A percentile compares a stretch with the other conserved stretches of the same genome.
phyloP scores from a whole-genome alignment of 2,797 vertebrate genomes.

The Sarcophilus harrisii region DNA sequence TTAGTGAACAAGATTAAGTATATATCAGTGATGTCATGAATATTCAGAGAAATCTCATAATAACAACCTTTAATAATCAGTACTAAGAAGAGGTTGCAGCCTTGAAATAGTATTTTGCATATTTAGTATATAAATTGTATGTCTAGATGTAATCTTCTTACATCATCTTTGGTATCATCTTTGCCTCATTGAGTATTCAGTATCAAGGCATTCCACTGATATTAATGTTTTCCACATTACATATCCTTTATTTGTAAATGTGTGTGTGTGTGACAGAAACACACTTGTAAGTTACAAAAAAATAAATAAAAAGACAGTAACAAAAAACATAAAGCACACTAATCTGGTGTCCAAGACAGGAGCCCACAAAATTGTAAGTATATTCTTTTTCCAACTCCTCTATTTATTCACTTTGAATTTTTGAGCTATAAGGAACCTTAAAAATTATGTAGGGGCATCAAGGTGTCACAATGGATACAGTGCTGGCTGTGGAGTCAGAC shows the following conservation, averaged over 20 bases:
- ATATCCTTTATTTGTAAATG: slow-evolving; percentile 39
- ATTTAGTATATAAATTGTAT: background rate
- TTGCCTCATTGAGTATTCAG: slow-evolving; percentile 36
- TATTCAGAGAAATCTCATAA: background rate
- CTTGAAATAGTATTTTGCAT: slow-evolving; percentile 11
- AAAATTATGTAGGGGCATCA: background rate
- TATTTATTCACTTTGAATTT: background rate
- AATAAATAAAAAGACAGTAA: slow-evolving; percentile 46
- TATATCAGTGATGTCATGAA: background rate
- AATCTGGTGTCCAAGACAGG: slow-evolving; percentile 39
- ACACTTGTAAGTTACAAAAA: slow-evolving; percentile 41
- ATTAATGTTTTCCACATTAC: slow-evolving; percentile 49
- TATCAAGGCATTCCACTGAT: slow-evolving; percentile 37
- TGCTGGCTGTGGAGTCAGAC: too few species aligned
- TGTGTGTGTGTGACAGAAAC: slow-evolving; percentile 1
- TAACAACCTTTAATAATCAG: background rate
- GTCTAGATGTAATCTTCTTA: background rate
- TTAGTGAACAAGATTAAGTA: background rate
- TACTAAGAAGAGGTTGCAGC: background rate
- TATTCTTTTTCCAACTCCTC: background rate
- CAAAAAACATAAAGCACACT: slow-evolving; percentile 33
- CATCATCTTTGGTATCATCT: slow-evolving; percentile 20
- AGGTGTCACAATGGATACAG: background rate
- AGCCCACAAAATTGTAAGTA: slow-evolving; percentile 2
- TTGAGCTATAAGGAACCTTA: background rate